phyloP scores from a whole-genome alignment of 2,797 vertebrate genomes.

The Fundulus diaphanus region DNA sequence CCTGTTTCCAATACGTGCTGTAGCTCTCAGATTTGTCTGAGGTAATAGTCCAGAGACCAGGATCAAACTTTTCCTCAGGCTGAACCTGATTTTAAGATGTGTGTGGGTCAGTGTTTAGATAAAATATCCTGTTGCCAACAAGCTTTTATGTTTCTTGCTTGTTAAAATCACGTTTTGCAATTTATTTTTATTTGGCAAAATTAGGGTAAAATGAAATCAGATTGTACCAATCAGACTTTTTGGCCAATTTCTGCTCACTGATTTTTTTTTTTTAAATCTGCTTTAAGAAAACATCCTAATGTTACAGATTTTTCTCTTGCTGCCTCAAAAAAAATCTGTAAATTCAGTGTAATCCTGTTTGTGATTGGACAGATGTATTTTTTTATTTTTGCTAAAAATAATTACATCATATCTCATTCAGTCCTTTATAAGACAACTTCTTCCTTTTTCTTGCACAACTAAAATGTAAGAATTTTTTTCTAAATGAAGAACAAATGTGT shows the following conservation, averaged over 20 bases:
- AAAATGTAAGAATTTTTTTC: too few species aligned
- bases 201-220: neutral
- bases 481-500: too few species aligned
- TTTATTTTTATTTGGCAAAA: neutral
- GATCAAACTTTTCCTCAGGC: neutral
- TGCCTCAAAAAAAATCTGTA: neutral
- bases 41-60: neutral
- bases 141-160: neutral
- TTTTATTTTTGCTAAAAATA: neutral
- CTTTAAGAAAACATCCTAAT: neutral
- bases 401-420: neutral
- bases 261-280: neutral
- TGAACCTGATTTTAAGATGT: neutral
- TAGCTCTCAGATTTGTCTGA: constrained; percentile 3
- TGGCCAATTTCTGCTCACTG: neutral
- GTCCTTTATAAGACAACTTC: too few species aligned
- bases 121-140: neutral
- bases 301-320: neutral
- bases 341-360: too few species aligned
- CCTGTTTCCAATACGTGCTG: constrained; percentile 5
- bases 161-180: neutral
- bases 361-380: too few species aligned
- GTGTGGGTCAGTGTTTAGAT: neutral
- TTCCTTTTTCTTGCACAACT: too few species aligned
- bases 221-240: neutral